A percentile compares a stretch with the other conserved stretches of the same genome.
phyloP scores from a whole-genome alignment of 2,797 vertebrate genomes.

The Esox masquinongy region DNA sequence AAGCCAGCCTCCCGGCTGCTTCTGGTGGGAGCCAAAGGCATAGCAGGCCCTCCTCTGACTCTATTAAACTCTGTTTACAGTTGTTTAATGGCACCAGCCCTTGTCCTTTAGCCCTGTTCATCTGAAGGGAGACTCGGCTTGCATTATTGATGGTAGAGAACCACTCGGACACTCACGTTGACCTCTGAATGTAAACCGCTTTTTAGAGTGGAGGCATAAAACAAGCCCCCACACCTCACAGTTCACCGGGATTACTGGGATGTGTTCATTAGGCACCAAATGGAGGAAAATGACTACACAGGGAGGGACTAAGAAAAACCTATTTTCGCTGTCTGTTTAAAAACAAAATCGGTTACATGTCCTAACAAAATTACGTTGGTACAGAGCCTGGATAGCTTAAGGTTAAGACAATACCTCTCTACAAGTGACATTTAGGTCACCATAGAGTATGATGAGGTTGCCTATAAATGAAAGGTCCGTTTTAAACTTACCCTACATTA shows the following conservation, averaged over 20 bases:
- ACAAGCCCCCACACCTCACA: neutral
- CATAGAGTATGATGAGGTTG: neutral
- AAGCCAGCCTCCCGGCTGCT: slow-evolving; percentile 76
- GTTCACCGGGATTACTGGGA: neutral
- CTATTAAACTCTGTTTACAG: slow-evolving; percentile 75
- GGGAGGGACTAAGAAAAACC: no score
- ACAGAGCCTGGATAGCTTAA: no score
- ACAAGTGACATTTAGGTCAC: neutral
- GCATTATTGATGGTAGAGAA: slow-evolving; percentile 22
- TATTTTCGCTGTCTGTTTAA: no score
- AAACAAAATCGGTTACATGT: no score
- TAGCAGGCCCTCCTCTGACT: slow-evolving; percentile 68
- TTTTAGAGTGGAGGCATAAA: neutral
- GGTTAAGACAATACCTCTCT: neutral
- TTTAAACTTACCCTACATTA: no score
- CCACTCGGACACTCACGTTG: slow-evolving; percentile 14
- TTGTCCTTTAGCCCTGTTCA: slow-evolving; percentile 64
- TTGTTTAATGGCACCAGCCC: slow-evolving; percentile 74
- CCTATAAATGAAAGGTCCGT: neutral
- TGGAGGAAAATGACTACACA: no score
- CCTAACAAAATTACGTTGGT: no score
- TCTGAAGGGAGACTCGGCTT: slow-evolving; percentile 34
- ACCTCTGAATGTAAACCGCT: slow-evolving; percentile 4
- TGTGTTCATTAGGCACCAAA: no score
- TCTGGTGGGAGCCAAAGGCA: slow-evolving; percentile 57